A percentile compares a stretch with the other conserved stretches of the same genome.
phyloP scores from a whole-genome alignment of 1,140 invertebrate species.

The Lanistes nyassanus region DNA sequence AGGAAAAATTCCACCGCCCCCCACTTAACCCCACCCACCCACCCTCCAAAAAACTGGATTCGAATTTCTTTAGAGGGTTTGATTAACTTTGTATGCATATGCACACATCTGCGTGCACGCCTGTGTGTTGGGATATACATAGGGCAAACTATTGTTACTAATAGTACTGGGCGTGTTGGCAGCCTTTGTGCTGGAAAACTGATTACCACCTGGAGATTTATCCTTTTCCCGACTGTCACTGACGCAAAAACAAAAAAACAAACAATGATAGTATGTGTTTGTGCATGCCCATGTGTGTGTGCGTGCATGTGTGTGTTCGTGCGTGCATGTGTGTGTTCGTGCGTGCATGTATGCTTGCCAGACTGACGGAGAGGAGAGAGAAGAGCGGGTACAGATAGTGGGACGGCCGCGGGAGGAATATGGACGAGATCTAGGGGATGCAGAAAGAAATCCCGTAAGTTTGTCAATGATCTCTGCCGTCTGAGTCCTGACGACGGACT shows the following conservation, averaged over 20 bases:
- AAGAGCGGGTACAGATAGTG: background rate
- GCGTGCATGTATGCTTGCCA: conserved; percentile 4
- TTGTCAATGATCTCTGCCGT: background rate
- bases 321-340: conserved; percentile 12
- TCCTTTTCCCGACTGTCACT: too few relatives aligned
- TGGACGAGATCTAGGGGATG: background rate
- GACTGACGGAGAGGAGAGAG: background rate
- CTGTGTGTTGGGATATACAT: too few relatives aligned
- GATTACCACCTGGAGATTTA: too few relatives aligned
- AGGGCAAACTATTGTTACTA: too few relatives aligned
- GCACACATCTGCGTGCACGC: too few relatives aligned
- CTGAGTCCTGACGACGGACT: background rate
- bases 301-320: conserved; percentile 6
- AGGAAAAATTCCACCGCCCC: background rate
- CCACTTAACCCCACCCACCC: background rate
- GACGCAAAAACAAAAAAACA: too few relatives aligned
- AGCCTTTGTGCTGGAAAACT: too few relatives aligned
- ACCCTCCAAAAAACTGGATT: too few relatives aligned
- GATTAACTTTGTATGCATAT: too few relatives aligned
- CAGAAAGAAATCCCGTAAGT: background rate
- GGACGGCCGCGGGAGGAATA: background rate
- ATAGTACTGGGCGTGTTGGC: too few relatives aligned
- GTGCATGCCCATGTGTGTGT: too few relatives aligned
- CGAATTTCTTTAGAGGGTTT: too few relatives aligned
- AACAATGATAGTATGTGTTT: conserved; percentile 1